phyloP scores from a whole-genome alignment of 2,888 invertebrate species.

The Julus scanicus region DNA sequence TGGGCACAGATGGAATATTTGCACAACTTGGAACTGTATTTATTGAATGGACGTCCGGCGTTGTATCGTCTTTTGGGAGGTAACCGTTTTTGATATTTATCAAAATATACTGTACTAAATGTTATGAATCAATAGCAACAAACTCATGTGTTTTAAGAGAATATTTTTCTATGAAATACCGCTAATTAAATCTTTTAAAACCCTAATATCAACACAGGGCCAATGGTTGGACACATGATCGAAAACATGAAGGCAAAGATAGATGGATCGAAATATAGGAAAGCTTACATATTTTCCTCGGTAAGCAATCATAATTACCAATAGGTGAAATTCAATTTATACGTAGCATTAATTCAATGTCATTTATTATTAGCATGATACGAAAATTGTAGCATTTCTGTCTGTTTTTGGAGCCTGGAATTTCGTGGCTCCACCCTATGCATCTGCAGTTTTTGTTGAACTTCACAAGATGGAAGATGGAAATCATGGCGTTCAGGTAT shows the following conservation, averaged over 20 bases:
- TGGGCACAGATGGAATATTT: constrained; percentile 38
- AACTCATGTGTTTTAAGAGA: background rate
- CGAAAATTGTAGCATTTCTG: constrained; percentile 47
- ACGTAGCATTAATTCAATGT: background rate
- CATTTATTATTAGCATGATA: constrained; percentile 48
- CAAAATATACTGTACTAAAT: background rate
- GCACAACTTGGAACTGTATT: constrained; percentile 2
- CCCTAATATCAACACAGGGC: background rate
- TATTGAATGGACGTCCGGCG: background rate
- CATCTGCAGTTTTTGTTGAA: constrained; percentile 75
- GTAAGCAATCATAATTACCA: constrained; percentile 17
- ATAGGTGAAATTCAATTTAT: background rate
- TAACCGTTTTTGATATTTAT: background rate
- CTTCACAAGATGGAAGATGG: constrained; percentile 70
- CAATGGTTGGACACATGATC: constrained; percentile 35
- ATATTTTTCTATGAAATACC: background rate
- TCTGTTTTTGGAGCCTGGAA: background rate
- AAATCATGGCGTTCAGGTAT: constrained; percentile 51
- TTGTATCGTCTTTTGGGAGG: constrained; percentile 31
- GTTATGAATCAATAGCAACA: no score
- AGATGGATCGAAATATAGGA: background rate
- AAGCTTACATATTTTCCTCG: constrained; percentile 41
- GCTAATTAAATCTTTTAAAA: background rate
- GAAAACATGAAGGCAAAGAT: constrained; percentile 47
- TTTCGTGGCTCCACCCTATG: constrained; percentile 71